phyloP scores from a whole-genome alignment of 1,140 invertebrate species.

The Lasaia peninsularis region DNA sequence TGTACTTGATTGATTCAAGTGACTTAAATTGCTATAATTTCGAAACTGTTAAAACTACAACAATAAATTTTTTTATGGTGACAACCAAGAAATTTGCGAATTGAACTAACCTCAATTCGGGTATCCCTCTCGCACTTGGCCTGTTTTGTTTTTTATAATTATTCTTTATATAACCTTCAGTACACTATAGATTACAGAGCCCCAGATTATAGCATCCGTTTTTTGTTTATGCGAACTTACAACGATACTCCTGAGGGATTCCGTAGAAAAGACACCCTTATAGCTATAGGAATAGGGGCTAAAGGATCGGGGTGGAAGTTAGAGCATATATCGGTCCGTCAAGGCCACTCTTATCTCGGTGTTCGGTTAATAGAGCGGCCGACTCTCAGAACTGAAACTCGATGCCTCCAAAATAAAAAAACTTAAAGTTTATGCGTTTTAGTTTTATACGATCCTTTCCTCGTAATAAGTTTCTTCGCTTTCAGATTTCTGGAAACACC shows the following conservation, averaged over 20 bases:
- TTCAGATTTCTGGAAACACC: too few species aligned
- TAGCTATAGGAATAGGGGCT: slow-evolving; percentile 20
- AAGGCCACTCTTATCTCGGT: slow-evolving; percentile 60
- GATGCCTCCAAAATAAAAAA: slow-evolving; percentile 34
- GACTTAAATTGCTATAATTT: too few species aligned
- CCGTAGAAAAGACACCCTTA: slow-evolving; percentile 27
- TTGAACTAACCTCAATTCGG: not conserved
- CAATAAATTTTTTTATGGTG: too few species aligned
- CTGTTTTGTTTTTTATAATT: slow-evolving; percentile 1
- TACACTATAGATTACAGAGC: slow-evolving; percentile 35
- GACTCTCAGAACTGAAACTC: slow-evolving; percentile 41
- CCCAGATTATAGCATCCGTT: slow-evolving; percentile 64
- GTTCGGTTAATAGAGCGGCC: slow-evolving; percentile 60
- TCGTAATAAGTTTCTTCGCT: too few species aligned
- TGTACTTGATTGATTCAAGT: too few species aligned
- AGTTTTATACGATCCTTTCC: too few species aligned
- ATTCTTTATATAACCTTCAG: slow-evolving; percentile 9
- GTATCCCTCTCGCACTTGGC: too few species aligned
- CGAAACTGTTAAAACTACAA: too few species aligned
- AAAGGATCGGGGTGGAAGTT: slow-evolving; percentile 18
- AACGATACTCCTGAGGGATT: slow-evolving; percentile 10
- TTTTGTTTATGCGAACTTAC: slow-evolving; percentile 31
- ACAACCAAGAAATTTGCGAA: not conserved
- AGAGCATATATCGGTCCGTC: slow-evolving; percentile 39
- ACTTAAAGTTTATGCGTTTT: too few species aligned